Evolutionary conservation across 2,797 vertebrate genomes (phyloP).

Genomic region (Spondyliosoma cantharus): DNA sequence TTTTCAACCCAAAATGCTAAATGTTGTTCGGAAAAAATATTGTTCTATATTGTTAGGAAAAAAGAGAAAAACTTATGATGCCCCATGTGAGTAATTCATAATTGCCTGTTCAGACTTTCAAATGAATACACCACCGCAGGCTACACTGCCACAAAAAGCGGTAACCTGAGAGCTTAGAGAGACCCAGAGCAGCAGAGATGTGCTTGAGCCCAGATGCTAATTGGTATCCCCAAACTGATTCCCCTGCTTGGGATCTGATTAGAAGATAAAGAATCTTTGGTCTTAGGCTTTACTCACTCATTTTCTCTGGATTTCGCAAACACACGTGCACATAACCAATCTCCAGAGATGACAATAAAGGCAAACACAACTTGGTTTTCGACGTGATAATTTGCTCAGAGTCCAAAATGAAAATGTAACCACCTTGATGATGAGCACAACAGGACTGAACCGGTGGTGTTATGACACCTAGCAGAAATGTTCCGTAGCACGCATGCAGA

Average conservation of each 20-base stretch:
- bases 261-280: slow-evolving; percentile 56
- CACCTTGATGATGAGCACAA: neutral
- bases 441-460: neutral
- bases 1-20: slow-evolving; percentile 39
- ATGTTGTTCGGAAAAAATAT: neutral
- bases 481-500: neutral
- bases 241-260: slow-evolving; percentile 58
- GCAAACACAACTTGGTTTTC: slow-evolving; percentile 40
- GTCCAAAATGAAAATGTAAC: slow-evolving; percentile 56
- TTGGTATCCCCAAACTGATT: slow-evolving; percentile 62
- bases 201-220: slow-evolving; percentile 74
- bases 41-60: slow-evolving; percentile 23
- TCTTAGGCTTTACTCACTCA: slow-evolving; percentile 39
- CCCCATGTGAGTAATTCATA: slow-evolving; percentile 64
- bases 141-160: slow-evolving; percentile 52
- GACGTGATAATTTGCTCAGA: slow-evolving; percentile 55
- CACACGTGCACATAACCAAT: neutral
- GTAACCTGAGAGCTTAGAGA: slow-evolving; percentile 55
- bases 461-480: neutral
- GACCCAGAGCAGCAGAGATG: slow-evolving; percentile 63
- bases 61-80: neutral
- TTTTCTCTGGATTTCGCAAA: slow-evolving; percentile 8
- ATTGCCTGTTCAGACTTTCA: slow-evolving; percentile 73
- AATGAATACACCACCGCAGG: slow-evolving; percentile 59
- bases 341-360: slow-evolving; percentile 44